Evolutionary conservation across 2,113 vertebrate genomes (phyloP), one percentile per base, ranked within the genome.

Genomic region (Cichladusa arquata): DNA sequence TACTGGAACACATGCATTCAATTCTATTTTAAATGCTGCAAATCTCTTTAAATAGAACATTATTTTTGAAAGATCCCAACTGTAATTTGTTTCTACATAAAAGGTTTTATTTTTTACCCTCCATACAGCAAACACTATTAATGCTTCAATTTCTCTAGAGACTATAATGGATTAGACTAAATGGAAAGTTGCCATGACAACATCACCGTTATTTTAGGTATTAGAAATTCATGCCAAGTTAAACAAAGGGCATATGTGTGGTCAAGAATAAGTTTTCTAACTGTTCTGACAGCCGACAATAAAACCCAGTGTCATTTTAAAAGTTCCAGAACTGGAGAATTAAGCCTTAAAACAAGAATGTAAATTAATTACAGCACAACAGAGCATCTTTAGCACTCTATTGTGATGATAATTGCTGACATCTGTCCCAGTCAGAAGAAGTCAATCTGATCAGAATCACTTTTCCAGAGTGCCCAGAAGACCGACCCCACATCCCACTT

Each of bases 111-210:
- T 96, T 97, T 96, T 90, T 96, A 95, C 90, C 83, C 94, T 97
- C 91, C 96, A 90, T 88, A 97, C 58, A 95, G 97, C 97, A 96
- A 97, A 97, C 98, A 97, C 96, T 98, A 97, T 96, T 97, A 98
- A 98, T 97, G 94, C 95, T 96, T 94, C 86, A 61, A 93, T 96
- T 98, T 97, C 97, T 97, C 96, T 86, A 93, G 94, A 97, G 97
- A 97, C 93, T 72, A 57, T 95, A 97, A 97, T 51, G 95, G 84
- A 97, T 97, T 95, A 95, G 94, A 94, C 83, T 90, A 96, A 96
- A 98, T 96, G 96, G 97, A 98, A 98, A 97, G 97, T 98, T 98
- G 96, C 98, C 97, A 98, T 98, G 98, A 97, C 97, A 97, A 98
- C 98, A 67, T 6, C 80, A 88, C 81, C 15, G 28, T 97, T 98